Evolutionary conservation across 2,797 vertebrate genomes (phyloP), one percentile per base, ranked within the genome.

Genomic region (Malacoctenus gilli): DNA sequence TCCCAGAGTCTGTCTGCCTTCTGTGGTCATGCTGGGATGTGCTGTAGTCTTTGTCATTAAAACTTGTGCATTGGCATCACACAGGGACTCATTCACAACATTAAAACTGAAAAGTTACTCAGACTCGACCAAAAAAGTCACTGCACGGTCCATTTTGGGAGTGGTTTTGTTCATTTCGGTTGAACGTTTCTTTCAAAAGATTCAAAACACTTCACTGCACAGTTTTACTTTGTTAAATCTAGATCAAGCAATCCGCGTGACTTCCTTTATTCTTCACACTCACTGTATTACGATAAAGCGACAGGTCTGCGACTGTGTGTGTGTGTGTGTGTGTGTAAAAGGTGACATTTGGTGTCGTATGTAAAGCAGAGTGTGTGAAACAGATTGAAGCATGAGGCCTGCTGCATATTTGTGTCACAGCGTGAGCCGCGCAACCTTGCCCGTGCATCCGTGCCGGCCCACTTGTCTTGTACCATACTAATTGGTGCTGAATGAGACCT

Each of bases 381-480:
- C 28, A 50, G 20, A 44, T n/a, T 57, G 14, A 37, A 14, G 23
- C 31, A 8, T 48, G 51, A 44, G 38, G 22, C 21, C 25, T 32
- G 38, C 46, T 63, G 22, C 18, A 67, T 58, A 44, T 59, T 48
- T 59, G 42, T 56, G 63, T 47, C 8, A 6, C 25, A 48, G 22
- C 23, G 5, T 59, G 15, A 57, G 39, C 15, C 20, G 34, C 15
- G 15, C 39, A 23, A 14, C 10, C 14, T 21, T 59, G 18, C 40
- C 48, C 69, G 55, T 71, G 38, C 69, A 48, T 53, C n/a, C 9
- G 28, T 32, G 23, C 28, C 16, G 50, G 47, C 46, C 28, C 12
- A 36, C 54, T 75, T 77, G 36, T 69, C 42, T 59, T 58, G 38
- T 43, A 53, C 55, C 65, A 53, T 71, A 79, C 28, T 75, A 57